Evolutionary conservation across 2,888 invertebrate genomes (phyloP), one percentile per base, ranked within the genome.

Genomic region (Drosophila merina): DNA sequence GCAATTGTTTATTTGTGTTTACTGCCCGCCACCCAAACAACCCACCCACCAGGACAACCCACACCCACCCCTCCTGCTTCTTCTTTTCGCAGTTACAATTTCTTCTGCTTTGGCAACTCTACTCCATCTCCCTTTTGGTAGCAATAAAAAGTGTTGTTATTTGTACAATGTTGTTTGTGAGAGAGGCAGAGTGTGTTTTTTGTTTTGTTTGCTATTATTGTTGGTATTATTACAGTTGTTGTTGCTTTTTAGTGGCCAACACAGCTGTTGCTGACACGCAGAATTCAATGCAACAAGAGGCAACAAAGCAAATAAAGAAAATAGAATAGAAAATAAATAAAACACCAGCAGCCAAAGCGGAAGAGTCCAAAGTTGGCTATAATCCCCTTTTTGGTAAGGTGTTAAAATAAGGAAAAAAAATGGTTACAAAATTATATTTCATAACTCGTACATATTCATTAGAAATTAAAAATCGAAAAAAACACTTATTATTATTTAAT

Each of bases 211-310:
- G 86, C 71, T 70, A 69, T 83, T 86, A 75, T 82, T 87, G 77
- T 74, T 79, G 64, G 72, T 86, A 72, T 74, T 74, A 73, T 73
- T 75, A 62, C 68, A 74, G 67, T 54, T 73, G 74, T 45, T 76
- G 48, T 38, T 59, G 55, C 77, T 79, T 72, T 66, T 76, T 71
- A 75, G 75, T 70, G 70, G 68, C 51, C 71, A 76, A 70, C 74
- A 77, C 83, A 79, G 84, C 78, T 76, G 81, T 64, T 86, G 81
- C 87, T 82, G 82, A 82, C 87, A 86, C 85, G 81, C 87, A 86
- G 79, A 76, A 82, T 74, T 58, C 74, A 84, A 80, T 84, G 82
- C 82, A 82, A 69, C 68, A 76, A 54, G 40, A 48, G 59, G 49
- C 44, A 47, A 70, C 25, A 28, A 33, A 59, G 52, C 20, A 40